A percentile compares a stretch with the other conserved stretches of the same genome.
phyloP scores from a whole-genome alignment of 2,113 vertebrate genomes.

The Oreamnos americanus region DNA sequence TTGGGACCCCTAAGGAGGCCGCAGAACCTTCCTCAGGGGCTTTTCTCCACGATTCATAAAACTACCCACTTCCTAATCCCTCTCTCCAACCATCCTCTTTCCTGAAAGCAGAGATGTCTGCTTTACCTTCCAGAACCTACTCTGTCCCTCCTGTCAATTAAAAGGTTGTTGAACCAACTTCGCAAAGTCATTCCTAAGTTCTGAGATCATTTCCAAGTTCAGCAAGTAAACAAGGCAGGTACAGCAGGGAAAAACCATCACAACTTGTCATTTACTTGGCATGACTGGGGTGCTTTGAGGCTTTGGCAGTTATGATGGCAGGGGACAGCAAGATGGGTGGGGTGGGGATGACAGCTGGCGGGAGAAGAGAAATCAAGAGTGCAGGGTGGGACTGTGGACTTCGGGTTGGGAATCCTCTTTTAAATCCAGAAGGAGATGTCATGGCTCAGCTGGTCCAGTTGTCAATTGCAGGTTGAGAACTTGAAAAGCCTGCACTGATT shows the following conservation, averaged over 20 bases:
- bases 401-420: neutral
- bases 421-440: neutral
- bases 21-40: neutral
- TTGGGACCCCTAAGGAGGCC: neutral
- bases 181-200: neutral
- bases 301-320: neutral
- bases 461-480: neutral
- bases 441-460: neutral
- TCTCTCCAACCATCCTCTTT: neutral
- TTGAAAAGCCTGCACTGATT: neutral
- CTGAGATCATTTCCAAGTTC: neutral
- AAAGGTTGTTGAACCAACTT: neutral
- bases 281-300: neutral
- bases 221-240: neutral
- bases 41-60: fast-evolving
- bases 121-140: neutral
- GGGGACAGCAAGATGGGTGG: neutral
- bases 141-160: neutral
- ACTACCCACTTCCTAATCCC: neutral
- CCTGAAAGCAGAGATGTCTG: neutral
- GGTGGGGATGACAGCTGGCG: neutral
- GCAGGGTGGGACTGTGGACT: neutral
- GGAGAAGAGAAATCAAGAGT: neutral
- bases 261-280: neutral
- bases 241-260: neutral